Percentiles rank a stretch among this genome's conserved stretches.
phyloP scores from a whole-genome alignment of 1,140 invertebrate genomes.

The Penaeus indicus region DNA sequence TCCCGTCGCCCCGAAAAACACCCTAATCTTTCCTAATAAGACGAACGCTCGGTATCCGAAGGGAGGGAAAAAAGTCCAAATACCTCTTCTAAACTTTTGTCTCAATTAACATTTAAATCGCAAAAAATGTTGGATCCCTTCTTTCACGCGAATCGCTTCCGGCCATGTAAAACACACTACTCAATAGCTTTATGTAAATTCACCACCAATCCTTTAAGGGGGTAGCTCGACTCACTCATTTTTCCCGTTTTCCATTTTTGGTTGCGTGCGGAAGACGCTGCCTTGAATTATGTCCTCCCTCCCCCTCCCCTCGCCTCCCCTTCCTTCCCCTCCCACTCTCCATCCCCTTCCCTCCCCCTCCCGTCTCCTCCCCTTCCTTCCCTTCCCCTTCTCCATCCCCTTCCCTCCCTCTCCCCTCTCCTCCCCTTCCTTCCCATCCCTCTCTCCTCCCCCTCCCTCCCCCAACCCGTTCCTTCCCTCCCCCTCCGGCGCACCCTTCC shows the following conservation, averaged over 20 bases:
- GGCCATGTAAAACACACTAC: conserved; percentile 62
- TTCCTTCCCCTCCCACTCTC: background rate
- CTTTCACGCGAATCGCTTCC: conserved; percentile 54
- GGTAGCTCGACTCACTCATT: conserved; percentile 29
- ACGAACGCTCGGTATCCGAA: conserved; percentile 12
- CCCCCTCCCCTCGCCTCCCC: background rate
- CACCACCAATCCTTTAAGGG: conserved; percentile 54
- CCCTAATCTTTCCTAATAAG: conserved; percentile 58
- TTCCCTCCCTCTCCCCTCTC: background rate
- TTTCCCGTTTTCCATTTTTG: conserved; percentile 34
- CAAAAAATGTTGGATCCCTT: conserved; percentile 58
- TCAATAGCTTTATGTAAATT: conserved; percentile 63
- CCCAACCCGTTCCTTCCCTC: background rate
- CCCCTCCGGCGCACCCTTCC: too few species aligned
- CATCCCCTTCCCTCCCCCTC: background rate
- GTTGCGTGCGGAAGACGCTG: background rate
- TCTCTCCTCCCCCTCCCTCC: background rate
- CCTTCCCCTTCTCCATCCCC: background rate
- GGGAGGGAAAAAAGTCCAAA: conserved; percentile 43
- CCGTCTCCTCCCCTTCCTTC: background rate
- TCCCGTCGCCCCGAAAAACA: conserved; percentile 18
- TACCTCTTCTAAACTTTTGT: conserved; percentile 60
- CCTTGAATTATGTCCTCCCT: background rate
- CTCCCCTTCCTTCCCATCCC: background rate
- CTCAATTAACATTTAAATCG: conserved; percentile 64